Conservation (phyloP, 2,797 vertebrate genomes). For the Setipinna tenuifilis region DNA sequence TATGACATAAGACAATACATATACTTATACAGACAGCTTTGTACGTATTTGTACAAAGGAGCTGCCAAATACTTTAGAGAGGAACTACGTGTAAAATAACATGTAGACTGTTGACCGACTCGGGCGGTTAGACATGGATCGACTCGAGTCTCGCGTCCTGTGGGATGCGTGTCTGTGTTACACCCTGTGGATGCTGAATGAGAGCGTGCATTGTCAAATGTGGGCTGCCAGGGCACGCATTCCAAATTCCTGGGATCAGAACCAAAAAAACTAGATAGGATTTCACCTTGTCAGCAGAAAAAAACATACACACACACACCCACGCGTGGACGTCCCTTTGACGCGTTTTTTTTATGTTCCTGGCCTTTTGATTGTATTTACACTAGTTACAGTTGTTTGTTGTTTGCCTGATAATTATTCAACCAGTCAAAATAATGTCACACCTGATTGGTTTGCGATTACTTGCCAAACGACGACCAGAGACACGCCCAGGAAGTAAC, state of each 20-base stretch:
- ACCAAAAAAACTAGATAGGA: slow-evolving; percentile 42
- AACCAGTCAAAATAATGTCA: slow-evolving; percentile 20
- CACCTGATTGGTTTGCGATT: slow-evolving; percentile 25
- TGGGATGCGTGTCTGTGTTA: slow-evolving; percentile 31
- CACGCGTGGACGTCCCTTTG: not conserved
- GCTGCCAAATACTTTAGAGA: no score
- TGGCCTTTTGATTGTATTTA: not conserved
- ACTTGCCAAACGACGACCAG: slow-evolving; percentile 9
- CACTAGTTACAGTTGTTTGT: slow-evolving; percentile 11
- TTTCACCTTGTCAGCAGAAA: slow-evolving; percentile 21
- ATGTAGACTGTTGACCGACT: no score
- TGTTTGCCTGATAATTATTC: slow-evolving; percentile 38
- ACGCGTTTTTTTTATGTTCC: not conserved
- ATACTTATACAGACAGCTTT: no score
- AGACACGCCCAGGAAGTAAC: slow-evolving; percentile 24
- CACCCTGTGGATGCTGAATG: slow-evolving; percentile 67
- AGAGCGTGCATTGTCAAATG: slow-evolving; percentile 67
- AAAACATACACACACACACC: slow-evolving; percentile 30
- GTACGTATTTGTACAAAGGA: no score
- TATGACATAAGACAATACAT: no score
- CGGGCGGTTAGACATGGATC: not conserved
- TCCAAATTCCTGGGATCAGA: slow-evolving; percentile 72
- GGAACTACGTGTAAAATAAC: no score
- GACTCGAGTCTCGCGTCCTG: not conserved
- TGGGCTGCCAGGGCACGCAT: slow-evolving; percentile 72